Conservation (phyloP, 2,797 vertebrate species). For the Sebastes taczanowskii region DNA sequence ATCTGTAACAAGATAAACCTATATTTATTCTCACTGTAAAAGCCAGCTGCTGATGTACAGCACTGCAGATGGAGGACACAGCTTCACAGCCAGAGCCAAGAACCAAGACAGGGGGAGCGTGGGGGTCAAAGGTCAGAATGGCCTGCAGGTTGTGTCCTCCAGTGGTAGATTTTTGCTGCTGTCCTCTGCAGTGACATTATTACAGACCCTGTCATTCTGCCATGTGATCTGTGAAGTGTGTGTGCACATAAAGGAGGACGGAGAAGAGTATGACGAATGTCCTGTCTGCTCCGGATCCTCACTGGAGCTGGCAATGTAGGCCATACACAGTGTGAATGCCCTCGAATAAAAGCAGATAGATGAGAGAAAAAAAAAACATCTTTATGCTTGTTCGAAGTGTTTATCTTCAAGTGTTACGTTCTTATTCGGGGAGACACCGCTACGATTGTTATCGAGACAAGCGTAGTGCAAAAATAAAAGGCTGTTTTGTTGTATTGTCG, state of each 20-base stretch:
- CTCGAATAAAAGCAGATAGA: conserved; percentile 37
- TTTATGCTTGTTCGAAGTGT: conserved; percentile 29
- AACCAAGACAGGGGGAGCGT: neutral
- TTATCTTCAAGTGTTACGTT: conserved; percentile 31
- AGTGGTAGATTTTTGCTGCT: conserved; percentile 23
- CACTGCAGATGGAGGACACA: conserved; percentile 24
- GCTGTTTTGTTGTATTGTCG: conserved; percentile 34
- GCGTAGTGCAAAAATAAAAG: conserved; percentile 25
- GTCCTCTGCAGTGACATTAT: conserved; percentile 52
- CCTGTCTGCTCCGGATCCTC: conserved; percentile 58
- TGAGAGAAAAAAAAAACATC: neutral
- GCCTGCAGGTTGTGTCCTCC: conserved; percentile 47
- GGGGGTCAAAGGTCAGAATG: conserved; percentile 22
- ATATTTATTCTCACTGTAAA: neutral
- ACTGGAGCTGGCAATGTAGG: conserved; percentile 55
- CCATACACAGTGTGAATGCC: conserved; percentile 37
- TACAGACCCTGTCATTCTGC: conserved; percentile 57
- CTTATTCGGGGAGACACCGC: conserved; percentile 15
- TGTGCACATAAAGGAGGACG: conserved; percentile 59
- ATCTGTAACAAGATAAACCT: neutral
- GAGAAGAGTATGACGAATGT: conserved; percentile 65
- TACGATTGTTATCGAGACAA: conserved; percentile 27
- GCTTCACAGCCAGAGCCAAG: conserved; percentile 39
- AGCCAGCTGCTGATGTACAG: neutral
- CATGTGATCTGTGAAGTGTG: conserved; percentile 45